Conservation (phyloP, 2,888 invertebrate genomes). For the Campopleginae sp. region DNA sequence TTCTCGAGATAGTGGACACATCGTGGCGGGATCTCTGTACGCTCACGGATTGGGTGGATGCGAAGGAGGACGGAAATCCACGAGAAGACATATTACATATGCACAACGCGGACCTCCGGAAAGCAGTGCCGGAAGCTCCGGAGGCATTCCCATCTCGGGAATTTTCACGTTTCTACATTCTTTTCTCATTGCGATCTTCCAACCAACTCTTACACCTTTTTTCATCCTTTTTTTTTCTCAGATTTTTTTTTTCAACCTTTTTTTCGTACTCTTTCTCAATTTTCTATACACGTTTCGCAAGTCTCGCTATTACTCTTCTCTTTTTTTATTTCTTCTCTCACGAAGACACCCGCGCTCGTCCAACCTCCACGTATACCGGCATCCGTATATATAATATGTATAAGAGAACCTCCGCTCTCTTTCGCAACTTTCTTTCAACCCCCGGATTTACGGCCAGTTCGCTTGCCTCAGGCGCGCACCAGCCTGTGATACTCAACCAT, state of each 20-base stretch:
- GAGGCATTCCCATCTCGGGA: slow-evolving; percentile 41
- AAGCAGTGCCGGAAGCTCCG: slow-evolving; percentile 46
- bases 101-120: slow-evolving; percentile 43
- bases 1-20: slow-evolving; percentile 1
- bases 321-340: slow-evolving; percentile 39
- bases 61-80: background rate
- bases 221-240: slow-evolving; percentile 9
- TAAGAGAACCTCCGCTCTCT: slow-evolving; percentile 59
- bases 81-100: slow-evolving; percentile 50
- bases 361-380: slow-evolving; percentile 22
- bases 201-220: slow-evolving; percentile 40
- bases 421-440: slow-evolving; percentile 64
- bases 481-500: slow-evolving; percentile 31
- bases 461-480: slow-evolving; percentile 45
- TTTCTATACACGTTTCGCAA: slow-evolving; percentile 64
- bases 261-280: slow-evolving; percentile 54
- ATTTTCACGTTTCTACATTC: slow-evolving; percentile 56
- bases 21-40: slow-evolving; percentile 36
- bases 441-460: slow-evolving; percentile 61
- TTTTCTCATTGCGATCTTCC: slow-evolving; percentile 58
- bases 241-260: slow-evolving; percentile 6
- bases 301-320: slow-evolving; percentile 51
- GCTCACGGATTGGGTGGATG: background rate
- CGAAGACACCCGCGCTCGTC: slow-evolving; percentile 45
- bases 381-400: slow-evolving; percentile 23